Conservation (phyloP, 2,888 invertebrate species). For the Notocelia uddmanniana region DNA sequence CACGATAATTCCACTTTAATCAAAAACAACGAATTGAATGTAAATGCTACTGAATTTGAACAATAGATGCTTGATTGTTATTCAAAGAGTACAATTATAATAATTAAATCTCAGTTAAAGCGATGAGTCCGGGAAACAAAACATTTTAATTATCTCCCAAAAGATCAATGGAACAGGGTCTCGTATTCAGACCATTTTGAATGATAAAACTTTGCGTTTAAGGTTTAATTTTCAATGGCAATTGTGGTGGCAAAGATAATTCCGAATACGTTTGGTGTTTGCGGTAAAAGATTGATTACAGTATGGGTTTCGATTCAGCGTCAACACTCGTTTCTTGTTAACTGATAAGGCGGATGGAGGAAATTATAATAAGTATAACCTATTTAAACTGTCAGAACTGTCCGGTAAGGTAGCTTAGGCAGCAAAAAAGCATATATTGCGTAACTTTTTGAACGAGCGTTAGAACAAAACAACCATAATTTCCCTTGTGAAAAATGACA, state of each 20-base stretch:
- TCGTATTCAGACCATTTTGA: neutral
- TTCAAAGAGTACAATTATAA: conserved; percentile 16
- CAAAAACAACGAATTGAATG: neutral
- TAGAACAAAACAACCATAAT: too few species aligned
- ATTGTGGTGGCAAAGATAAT: conserved; percentile 1
- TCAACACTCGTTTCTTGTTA: conserved; percentile 12
- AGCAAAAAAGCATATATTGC: too few species aligned
- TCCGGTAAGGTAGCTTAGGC: too few species aligned
- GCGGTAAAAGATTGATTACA: conserved; percentile 13
- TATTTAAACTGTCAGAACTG: too few species aligned
- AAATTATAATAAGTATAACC: too few species aligned
- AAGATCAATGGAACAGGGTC: conserved; percentile 4
- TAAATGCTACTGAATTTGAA: neutral
- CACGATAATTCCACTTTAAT: neutral
- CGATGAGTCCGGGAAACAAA: conserved; percentile 18
- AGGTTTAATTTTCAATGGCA: neutral
- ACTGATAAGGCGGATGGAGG: neutral
- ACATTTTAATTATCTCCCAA: conserved; percentile 24
- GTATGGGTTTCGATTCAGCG: neutral
- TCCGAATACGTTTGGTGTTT: conserved; percentile 6
- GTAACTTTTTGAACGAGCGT: too few species aligned
- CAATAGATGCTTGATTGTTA: neutral
- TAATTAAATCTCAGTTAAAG: conserved; percentile 22
- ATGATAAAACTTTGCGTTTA: neutral
- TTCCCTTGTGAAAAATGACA: too few species aligned